Evolutionary conservation across 2,113 vertebrate genomes (phyloP), one percentile per base, ranked within the genome.

Genomic region (Tylochromis polylepis): DNA sequence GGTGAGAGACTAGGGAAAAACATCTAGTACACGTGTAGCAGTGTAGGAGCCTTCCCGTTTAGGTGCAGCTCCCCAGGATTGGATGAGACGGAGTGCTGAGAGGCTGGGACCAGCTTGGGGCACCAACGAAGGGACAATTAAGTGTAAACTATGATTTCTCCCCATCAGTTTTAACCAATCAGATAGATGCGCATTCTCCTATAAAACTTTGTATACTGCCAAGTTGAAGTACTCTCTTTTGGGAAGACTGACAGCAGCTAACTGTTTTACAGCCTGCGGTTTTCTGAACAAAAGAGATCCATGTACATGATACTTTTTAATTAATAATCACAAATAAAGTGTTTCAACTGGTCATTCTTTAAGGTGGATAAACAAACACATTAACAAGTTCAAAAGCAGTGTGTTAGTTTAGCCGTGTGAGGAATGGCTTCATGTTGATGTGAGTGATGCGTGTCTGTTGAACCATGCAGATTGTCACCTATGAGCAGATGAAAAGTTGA

Each of bases 401-500:
- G 46, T 55, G 24, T 46, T n/a, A 34, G 27, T 34, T 24, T 22
- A 72, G 2, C 24, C 11, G 6, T 4, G 36, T 2, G 65, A 43
- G 8, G n/a, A 70, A 70, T 8, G n/a, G 65, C 12, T 70, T 70
- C 8, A 16, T 70, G 65, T 43, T 16, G 65, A 27, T 3, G 22
- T 70, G 38, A 70, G 3, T 70, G 65, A 70, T 0, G 4, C 14
- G 8, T 70, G 12, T 31, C 4, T 3, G 14, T 2, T 59, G 59
- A 62, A 34, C 16, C 3, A 5, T 72, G 67, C 41, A 49, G 67
- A 49, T 29, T 89, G 88, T 96, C 96, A 99, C 98, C 98, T 56
- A 99, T 96, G 36, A 98, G 97, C 67, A 98, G 94, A 75, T 98
- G 96, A 93, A 99, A 99, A 0, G 96, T 98, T 70, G 96, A 95